Evolutionary conservation across 2,113 vertebrate species (phyloP).

Genomic region (Microcebus lehilahytsara): DNA sequence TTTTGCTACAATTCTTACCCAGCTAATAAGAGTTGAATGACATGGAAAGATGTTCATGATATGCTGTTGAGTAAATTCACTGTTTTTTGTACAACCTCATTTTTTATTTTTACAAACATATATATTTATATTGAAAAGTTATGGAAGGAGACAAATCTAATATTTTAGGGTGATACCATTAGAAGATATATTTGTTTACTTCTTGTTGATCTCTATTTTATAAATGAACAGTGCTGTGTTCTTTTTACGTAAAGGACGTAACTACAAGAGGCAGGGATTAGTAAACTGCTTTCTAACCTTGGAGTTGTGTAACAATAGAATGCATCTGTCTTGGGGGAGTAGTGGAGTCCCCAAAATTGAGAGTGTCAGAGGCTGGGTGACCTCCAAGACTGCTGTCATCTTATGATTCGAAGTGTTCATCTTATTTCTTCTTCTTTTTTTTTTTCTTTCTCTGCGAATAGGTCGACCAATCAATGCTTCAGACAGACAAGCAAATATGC

Average conservation of each 20-base stretch:
- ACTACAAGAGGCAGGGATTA: background rate
- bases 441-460: constrained; percentile 22
- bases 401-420: background rate
- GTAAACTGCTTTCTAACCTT: background rate
- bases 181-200: background rate
- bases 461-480: constrained; percentile 77
- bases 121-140: background rate
- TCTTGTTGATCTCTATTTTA: constrained; percentile 17
- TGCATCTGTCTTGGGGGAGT: background rate
- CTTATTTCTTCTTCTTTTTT: background rate
- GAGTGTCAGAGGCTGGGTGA: background rate
- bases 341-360: background rate
- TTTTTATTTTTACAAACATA: background rate
- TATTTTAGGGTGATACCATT: background rate
- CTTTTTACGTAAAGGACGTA: background rate
- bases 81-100: background rate
- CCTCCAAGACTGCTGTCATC: background rate
- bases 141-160: background rate
- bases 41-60: background rate
- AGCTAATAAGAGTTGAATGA: background rate
- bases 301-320: background rate
- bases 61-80: background rate
- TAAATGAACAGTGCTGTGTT: background rate
- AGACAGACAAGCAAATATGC: constrained; percentile 77
- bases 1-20: background rate